phyloP scores from a whole-genome alignment of 2,888 invertebrate genomes.

The Ochropacha duplaris region DNA sequence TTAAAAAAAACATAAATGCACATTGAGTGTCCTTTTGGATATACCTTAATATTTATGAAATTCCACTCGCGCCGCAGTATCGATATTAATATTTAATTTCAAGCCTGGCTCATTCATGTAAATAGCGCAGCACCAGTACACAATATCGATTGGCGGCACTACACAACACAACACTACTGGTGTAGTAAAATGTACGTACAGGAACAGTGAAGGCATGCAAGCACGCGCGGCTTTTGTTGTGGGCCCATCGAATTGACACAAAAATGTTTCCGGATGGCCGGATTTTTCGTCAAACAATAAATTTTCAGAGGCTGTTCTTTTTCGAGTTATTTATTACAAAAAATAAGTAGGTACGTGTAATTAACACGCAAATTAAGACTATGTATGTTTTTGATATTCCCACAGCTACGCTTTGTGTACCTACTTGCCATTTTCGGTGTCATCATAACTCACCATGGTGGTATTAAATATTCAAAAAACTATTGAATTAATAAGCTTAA shows the following conservation, averaged over 20 bases:
- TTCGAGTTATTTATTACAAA: too few relatives aligned
- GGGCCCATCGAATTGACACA: constrained; percentile 17
- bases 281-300: not conserved
- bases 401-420: too few relatives aligned
- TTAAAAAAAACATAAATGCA: too few relatives aligned
- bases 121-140: constrained; percentile 14
- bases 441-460: too few relatives aligned
- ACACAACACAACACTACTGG: constrained; percentile 8
- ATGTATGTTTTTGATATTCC: too few relatives aligned
- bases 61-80: not conserved
- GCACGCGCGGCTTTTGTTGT: constrained; percentile 22
- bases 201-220: constrained; percentile 4
- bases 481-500: too few relatives aligned
- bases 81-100: not conserved
- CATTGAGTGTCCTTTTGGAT: too few relatives aligned
- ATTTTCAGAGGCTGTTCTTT: too few relatives aligned
- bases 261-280: not conserved
- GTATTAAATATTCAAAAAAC: too few relatives aligned
- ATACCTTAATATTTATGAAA: not conserved
- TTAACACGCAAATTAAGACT: too few relatives aligned
- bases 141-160: constrained; percentile 31
- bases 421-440: too few relatives aligned
- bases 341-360: too few relatives aligned
- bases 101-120: constrained; percentile 4
- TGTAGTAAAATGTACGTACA: not conserved